Base-by-base conservation (phyloP, 2,888 invertebrate species). In the Rhaphigaster nebulosa region DNA sequence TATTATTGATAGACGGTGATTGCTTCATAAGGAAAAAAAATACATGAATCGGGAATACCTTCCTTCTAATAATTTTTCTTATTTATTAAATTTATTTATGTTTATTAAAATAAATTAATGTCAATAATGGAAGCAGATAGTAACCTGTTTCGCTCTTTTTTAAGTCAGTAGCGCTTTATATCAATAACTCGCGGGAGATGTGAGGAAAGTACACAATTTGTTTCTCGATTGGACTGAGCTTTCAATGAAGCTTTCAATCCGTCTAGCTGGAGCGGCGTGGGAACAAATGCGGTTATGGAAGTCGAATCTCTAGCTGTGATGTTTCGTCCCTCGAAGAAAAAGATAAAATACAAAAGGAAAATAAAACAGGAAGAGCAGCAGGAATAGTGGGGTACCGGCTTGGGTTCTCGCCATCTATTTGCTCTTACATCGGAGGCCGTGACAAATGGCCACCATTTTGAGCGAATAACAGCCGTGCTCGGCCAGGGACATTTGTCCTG, bases 381-480 rank as follows among this genome's bases (percentile, higher is more conserved):
- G 20, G 34, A 8, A 76, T 76, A 76, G 70, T 20, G 70, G 70
- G 34, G 18, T 8, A 38, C 4, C 0, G 34, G 34, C 34, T 34
- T 20, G 23, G 38, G 34, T 23, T 8, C 38, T 38, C 34, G 38
- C 70, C 29, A 18, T 70, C 29, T 76, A 76, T 76, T 76, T 76
- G 23, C 70, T 38, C 6, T 76, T 34, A 76, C 12, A 76, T 29
- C 23, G 34, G 70, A 76, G 70, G 70, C 70, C 70, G 38, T 76
- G 38, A 76, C 38, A 76, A 76, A 76, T 76, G 34, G 38, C 38
- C 38, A 38, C 70, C 70, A 76, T 76, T 76, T 76, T 76, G 34
- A 38, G 34, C 34, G 20, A 76, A 76, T 38, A 76, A 76, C 70
- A 38, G 70, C 34, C 34, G 38, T 76, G 6, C 38, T 76, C 23